Percentiles rank a stretch among this genome's conserved stretches.
phyloP scores from a whole-genome alignment of 2,888 invertebrate genomes.

The Plutella xylostella region DNA sequence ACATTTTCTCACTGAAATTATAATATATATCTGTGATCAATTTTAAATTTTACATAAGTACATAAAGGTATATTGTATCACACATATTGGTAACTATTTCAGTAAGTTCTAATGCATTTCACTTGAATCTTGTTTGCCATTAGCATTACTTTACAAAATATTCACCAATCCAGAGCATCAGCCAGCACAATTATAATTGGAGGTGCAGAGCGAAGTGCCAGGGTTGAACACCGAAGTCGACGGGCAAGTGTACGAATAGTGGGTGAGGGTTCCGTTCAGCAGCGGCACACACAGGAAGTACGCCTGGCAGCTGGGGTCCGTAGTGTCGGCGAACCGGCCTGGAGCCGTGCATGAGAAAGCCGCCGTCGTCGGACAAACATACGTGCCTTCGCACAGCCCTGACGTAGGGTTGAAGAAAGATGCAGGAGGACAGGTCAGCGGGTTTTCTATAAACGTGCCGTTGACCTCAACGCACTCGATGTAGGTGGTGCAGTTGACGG shows the following conservation, averaged over 20 bases:
- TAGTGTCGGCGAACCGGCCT: slow-evolving; percentile 46
- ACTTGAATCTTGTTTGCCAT: too few species aligned
- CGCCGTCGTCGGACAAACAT: slow-evolving; percentile 28
- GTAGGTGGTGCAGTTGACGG: slow-evolving; percentile 40
- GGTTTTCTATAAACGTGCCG: slow-evolving; percentile 33
- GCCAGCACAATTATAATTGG: slow-evolving; percentile 43
- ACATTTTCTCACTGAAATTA: too few species aligned
- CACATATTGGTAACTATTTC: too few species aligned
- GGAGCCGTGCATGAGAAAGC: slow-evolving; percentile 38
- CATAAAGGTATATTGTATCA: too few species aligned
- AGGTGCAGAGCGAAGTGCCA: slow-evolving; percentile 36
- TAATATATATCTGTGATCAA: too few species aligned
- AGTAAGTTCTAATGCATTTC: too few species aligned
- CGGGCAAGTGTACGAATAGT: slow-evolving; percentile 51
- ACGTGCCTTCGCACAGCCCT: slow-evolving; percentile 41
- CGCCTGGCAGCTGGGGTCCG: slow-evolving; percentile 44
- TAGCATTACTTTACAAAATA: too few species aligned
- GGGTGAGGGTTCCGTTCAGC: slow-evolving; percentile 29
- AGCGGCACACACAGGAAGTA: slow-evolving; percentile 47
- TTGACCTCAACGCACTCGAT: slow-evolving; percentile 42
- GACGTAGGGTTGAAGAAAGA: slow-evolving; percentile 43
- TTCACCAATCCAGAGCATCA: too few species aligned
- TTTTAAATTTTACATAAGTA: too few species aligned
- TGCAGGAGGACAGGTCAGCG: slow-evolving; percentile 33
- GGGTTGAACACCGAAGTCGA: slow-evolving; percentile 51